phyloP scores from a whole-genome alignment of 2,888 invertebrate genomes.

The Acholoe squamosa region DNA sequence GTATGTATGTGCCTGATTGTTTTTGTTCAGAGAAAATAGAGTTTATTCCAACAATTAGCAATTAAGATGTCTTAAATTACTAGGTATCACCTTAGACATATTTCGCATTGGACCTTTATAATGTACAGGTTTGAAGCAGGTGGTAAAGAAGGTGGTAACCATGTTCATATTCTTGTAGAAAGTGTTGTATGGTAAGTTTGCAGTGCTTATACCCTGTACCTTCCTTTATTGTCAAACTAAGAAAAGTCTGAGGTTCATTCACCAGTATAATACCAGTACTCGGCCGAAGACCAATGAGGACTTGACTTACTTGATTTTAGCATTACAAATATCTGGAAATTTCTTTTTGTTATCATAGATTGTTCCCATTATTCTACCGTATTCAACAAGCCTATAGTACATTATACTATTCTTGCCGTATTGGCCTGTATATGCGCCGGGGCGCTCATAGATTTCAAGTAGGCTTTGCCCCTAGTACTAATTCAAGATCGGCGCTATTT shows the following conservation, averaged over 20 bases:
- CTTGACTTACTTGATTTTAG: neutral
- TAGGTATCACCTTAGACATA: neutral
- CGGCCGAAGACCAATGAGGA: conserved; percentile 21
- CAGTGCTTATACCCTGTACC: neutral
- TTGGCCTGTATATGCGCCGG: no score
- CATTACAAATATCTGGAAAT: no score
- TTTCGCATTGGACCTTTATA: neutral
- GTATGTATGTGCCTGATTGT: no score
- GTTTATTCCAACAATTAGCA: neutral
- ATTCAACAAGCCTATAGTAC: no score
- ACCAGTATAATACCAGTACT: neutral
- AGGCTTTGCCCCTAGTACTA: no score
- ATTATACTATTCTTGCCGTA: no score
- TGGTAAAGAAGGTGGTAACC: neutral
- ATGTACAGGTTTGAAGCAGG: neutral
- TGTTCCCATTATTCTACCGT: no score
- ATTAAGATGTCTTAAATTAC: neutral
- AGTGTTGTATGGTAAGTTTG: neutral
- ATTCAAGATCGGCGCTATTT: no score
- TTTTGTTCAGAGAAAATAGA: no score
- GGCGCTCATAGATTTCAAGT: no score
- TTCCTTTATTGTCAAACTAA: neutral
- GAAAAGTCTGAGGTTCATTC: conserved; percentile 20
- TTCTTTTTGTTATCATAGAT: no score
- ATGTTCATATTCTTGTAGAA: neutral